Percentiles rank a stretch among this genome's conserved stretches.
Evolutionary conservation across 2,797 vertebrate genomes (phyloP).

Genomic region (Dicrostonyx torquatus): DNA sequence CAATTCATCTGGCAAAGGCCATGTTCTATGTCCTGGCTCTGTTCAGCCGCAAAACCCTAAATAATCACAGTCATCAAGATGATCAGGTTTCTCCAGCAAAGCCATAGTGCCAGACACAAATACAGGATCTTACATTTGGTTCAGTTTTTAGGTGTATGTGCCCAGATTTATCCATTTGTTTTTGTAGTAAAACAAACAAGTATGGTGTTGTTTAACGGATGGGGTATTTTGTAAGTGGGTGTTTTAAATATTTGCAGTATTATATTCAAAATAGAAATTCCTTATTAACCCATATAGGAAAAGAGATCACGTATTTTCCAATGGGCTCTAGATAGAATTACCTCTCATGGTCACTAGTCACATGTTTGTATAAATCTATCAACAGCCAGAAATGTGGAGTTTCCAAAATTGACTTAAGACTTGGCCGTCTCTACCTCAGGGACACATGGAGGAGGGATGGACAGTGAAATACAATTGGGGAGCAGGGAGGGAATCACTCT

Average conservation of each 20-base stretch:
- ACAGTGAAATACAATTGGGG: neutral
- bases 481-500: neutral
- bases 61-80: neutral
- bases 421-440: conserved; percentile 10
- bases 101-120: neutral
- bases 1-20: neutral
- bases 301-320: neutral
- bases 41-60: neutral
- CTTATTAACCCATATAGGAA: neutral
- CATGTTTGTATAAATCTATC: neutral
- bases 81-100: neutral
- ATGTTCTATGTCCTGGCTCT: neutral
- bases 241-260: neutral
- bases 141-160: neutral
- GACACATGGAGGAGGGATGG: neutral
- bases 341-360: neutral
- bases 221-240: neutral
- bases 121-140: neutral
- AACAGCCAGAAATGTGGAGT: neutral
- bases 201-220: neutral
- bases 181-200: conserved; percentile 18
- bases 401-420: conserved; percentile 19
- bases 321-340: neutral
- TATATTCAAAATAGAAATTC: neutral
- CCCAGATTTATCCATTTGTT: neutral